Base-by-base conservation (phyloP, 2,113 vertebrate species). In the Tinamus guttatus region DNA sequence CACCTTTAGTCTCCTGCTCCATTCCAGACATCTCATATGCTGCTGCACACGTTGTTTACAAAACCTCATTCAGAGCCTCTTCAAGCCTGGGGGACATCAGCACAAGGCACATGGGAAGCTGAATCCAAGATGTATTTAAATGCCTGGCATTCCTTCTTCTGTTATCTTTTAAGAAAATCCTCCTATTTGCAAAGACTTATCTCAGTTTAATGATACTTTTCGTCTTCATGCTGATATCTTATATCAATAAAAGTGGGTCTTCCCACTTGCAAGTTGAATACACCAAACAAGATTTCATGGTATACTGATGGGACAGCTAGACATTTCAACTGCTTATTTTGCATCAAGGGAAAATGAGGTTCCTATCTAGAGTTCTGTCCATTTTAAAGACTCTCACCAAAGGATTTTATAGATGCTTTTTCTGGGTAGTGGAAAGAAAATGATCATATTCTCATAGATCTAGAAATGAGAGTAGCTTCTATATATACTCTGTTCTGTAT, bases 131-230 rank as follows among this genome's bases (percentile, higher is more conserved):
- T 47, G 22, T 69, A 79, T 73, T 93, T 96, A 91, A 91, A 91
- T 74, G 51, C n/a, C 52, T 45, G 25, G 40, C 67, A 49, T 85
- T 85, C 52, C 65, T 85, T 85, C 69, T 45, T 41, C 11, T 79
- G 59, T 82, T 67, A 89, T 80, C 87, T 63, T 83, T 82, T 95
- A 83, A 87, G 86, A 70, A 83, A 71, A 89, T 95, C 58, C 78
- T 90, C 75, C 60, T 95, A 28, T 36, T 77, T 85, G 75, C 67
- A 95, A 69, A 95, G 43, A 51, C 41, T 92, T 90, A 96, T 94
- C 88, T 68, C 73, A 71, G 7, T 81, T 63, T 82, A 77, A 58
- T 6, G 40, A 87, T 64, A 85, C 32, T 90, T 80, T 82, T 45
- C 45, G 89, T 56, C 63, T 85, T 80, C 58, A 51, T 36, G 76